Evolutionary conservation across 2,888 invertebrate genomes (phyloP), one percentile per base, ranked within the genome.

Genomic region (Melitaea athalia): DNA sequence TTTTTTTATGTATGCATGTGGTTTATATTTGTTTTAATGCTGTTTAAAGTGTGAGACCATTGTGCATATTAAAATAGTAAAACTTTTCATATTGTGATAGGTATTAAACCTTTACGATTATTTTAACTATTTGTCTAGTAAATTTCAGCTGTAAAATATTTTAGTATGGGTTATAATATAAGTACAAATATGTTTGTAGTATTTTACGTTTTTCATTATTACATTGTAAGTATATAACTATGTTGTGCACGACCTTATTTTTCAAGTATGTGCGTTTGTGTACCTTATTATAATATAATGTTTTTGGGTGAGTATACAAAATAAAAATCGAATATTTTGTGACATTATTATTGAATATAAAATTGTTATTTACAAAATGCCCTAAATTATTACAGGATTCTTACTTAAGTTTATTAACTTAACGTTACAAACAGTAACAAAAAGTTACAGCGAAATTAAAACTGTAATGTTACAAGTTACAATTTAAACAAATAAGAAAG

Each of bases 361-460:
- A 70, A 64, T 64, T 62, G 47, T 70, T 72, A 72, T 74, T 69
- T 74, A 74, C 72, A 74, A 72, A 74, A 74, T 72, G 70, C 72
- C 70, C 65, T 70, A 65, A 59, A 47, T 31, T 47, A 63, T 50
- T 43, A 53, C 24, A 43, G 5, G 42, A 15, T 63, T 14, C 61
- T 62, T 63, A 57, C 11, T n/a, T n/a, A n/a, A n/a, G n/a, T n/a
- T n/a, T 42, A 42, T 57, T 15, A 38, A 42, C n/a, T 14, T 33
- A 33, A 55, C 31, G n/a, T 31, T 33, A n/a, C 31, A 55, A 55
- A n/a, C 31, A n/a, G 31, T 55, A 55, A 55, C 33, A 14, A n/a
- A 14, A 49, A 49, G 11, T 14, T 43, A 55, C 31, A 24, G 3
- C 24, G 49, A 61, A 61, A 52, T 8, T 53, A 24, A 59, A 57